Evolutionary conservation across 2,888 invertebrate species (phyloP).

Genomic region (Yponomeuta cagnagella): DNA sequence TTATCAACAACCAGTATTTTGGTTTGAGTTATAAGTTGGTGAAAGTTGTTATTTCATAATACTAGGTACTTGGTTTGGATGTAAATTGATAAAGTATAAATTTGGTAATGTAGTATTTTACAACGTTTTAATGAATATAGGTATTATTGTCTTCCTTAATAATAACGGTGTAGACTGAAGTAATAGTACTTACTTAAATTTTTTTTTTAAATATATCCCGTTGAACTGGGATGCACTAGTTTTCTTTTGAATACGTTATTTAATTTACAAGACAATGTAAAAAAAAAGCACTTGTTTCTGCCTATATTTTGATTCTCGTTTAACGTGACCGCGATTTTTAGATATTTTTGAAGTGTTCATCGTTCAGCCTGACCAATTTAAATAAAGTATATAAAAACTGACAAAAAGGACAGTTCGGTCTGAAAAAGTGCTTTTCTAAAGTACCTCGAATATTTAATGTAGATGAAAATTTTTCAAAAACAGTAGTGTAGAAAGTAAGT

Average conservation of each 20-base stretch:
- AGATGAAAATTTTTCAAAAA: constrained; percentile 33
- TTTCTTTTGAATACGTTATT: constrained; percentile 31
- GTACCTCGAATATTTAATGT: constrained; percentile 22
- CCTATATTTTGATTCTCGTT: constrained; percentile 27
- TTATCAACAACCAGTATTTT: background rate
- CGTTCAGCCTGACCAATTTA: background rate
- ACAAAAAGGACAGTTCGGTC: constrained; percentile 31
- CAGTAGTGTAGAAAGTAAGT: constrained; percentile 43
- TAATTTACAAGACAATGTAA: constrained; percentile 18
- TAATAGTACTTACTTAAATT: constrained; percentile 28
- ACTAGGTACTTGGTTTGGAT: background rate
- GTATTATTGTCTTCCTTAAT: constrained; percentile 52
- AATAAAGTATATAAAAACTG: background rate
- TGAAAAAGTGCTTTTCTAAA: constrained; percentile 56
- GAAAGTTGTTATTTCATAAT: background rate
- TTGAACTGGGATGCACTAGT: constrained; percentile 70
- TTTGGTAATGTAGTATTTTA: constrained; percentile 1
- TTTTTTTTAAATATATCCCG: constrained; percentile 36
- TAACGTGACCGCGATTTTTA: too few relatives aligned
- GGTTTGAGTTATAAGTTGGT: background rate
- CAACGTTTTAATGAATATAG: background rate
- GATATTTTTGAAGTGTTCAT: constrained; percentile 8
- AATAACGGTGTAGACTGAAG: constrained; percentile 57
- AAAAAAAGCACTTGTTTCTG: constrained; percentile 56
- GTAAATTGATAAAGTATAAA: background rate